Conservation (phyloP, 2,113 vertebrate species). For the Scomber colias region DNA sequence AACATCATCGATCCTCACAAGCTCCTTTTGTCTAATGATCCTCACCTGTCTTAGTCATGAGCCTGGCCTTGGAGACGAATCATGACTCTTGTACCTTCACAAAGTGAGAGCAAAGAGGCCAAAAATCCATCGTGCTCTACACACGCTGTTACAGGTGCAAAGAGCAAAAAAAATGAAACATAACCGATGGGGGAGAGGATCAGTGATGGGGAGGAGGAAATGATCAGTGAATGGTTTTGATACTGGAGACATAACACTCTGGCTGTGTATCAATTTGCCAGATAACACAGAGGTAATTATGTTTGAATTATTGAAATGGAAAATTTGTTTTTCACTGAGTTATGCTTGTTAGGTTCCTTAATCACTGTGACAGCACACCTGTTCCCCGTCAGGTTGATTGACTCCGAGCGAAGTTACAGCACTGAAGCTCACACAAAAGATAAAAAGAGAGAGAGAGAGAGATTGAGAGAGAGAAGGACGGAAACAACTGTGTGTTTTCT, state of each 20-base stretch:
- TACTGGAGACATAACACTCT: constrained; percentile 6
- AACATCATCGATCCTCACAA: background rate
- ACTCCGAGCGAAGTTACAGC: constrained; percentile 27
- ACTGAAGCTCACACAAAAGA: constrained; percentile 2
- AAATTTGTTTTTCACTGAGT: constrained; percentile 55
- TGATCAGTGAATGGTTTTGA: background rate
- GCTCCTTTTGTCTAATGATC: background rate
- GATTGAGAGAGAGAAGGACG: background rate
- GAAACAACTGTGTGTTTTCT: background rate
- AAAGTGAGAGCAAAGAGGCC: constrained; percentile 37
- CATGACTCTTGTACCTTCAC: constrained; percentile 4
- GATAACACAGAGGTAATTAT: constrained; percentile 54
- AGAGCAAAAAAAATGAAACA: constrained; percentile 19
- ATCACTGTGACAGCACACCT: constrained; percentile 48
- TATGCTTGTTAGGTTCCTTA: constrained; percentile 56
- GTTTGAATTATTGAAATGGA: constrained; percentile 58
- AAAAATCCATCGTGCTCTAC: constrained; percentile 41
- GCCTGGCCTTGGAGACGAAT: background rate
- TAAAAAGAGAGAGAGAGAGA: background rate
- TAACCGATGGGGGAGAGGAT: background rate
- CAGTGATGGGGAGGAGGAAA: background rate
- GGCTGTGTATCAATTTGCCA: constrained; percentile 26
- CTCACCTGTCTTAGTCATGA: background rate
- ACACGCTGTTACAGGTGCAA: constrained; percentile 20
- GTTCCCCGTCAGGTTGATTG: constrained; percentile 44